Conservation (phyloP, 1,140 invertebrate genomes). For the Brachionus rubens region DNA sequence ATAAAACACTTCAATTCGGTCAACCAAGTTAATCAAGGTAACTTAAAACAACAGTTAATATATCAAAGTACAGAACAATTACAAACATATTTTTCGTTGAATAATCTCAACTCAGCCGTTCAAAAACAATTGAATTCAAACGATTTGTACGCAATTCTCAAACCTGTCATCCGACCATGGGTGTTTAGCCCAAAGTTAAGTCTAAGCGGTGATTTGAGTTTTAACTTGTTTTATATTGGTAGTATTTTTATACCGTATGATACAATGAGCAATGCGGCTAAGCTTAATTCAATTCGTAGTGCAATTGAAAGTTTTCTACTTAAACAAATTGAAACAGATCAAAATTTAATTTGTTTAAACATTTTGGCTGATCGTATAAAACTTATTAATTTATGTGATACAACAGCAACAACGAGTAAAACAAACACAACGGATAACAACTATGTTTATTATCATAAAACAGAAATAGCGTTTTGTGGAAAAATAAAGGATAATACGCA, state of each 20-base stretch:
- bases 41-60: neutral
- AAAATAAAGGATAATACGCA: constrained; percentile 28
- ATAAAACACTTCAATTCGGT: constrained; percentile 26
- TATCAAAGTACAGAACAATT: neutral
- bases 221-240: constrained; percentile 20
- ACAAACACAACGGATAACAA: constrained; percentile 4
- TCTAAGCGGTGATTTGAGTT: neutral
- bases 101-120: neutral
- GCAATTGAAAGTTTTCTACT: neutral
- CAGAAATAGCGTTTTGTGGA: constrained; percentile 44
- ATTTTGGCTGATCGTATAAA: constrained; percentile 6
- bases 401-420: neutral
- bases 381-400: constrained; percentile 32
- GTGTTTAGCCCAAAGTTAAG: constrained; percentile 24
- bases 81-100: constrained; percentile 14
- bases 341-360: constrained; percentile 16
- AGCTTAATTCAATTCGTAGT: neutral
- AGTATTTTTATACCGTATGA: constrained; percentile 43
- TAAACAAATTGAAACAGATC: neutral
- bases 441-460: constrained; percentile 34
- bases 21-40: neutral
- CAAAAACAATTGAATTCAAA: constrained; percentile 29
- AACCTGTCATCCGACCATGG: constrained; percentile 22
- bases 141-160: constrained; percentile 34
- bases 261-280: constrained; percentile 34